Conservation (phyloP, 30 jellyfish, hydroid and myxozoan genomes). For the Pelagia noctiluca region DNA sequence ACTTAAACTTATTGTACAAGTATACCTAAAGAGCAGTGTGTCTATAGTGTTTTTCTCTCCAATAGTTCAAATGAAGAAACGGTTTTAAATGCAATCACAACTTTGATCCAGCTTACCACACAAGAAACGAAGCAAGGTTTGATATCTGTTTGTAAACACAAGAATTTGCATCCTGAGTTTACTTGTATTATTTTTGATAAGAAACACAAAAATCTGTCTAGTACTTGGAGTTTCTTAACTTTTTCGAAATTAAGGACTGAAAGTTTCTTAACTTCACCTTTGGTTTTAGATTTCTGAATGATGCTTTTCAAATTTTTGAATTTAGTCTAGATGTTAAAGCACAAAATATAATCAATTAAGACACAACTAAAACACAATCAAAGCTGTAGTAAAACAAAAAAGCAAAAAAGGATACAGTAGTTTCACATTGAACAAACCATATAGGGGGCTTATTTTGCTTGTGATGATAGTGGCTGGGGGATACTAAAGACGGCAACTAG, state of each 20-base stretch:
- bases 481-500: too few relatives aligned
- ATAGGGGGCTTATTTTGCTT: too few relatives aligned
- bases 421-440: too few relatives aligned
- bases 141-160: not conserved
- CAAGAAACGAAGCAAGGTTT: slow-evolving; percentile 77
- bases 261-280: not conserved
- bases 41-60: not conserved
- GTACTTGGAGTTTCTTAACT: not conserved
- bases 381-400: too few relatives aligned
- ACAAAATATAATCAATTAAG: too few relatives aligned
- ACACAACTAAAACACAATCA: too few relatives aligned
- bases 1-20: too few relatives aligned
- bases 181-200: not conserved
- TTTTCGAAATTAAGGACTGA: not conserved
- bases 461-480: too few relatives aligned
- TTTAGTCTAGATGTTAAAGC: too few relatives aligned
- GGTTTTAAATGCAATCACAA: slow-evolving; percentile 82
- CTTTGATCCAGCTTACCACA: slow-evolving; percentile 66
- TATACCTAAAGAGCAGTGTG: too few relatives aligned
- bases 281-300: not conserved
- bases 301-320: too few relatives aligned
- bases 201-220: not conserved
- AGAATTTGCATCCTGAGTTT: not conserved
- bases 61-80: slow-evolving; percentile 80
- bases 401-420: too few relatives aligned